Conservation (phyloP, 2,888 invertebrate genomes). For the Nomada flava region DNA sequence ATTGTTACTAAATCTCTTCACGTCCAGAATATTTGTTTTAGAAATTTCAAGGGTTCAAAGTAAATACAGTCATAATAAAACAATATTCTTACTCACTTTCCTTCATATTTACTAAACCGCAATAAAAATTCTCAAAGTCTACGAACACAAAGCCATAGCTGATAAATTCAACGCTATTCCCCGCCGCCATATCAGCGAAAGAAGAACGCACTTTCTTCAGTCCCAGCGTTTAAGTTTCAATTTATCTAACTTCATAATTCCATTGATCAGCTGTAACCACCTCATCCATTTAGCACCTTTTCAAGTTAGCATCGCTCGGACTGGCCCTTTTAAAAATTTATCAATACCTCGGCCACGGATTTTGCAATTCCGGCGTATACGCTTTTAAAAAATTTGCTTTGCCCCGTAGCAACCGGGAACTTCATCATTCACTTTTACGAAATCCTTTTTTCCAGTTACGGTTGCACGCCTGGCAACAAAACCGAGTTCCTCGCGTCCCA, state of each 20-base stretch:
- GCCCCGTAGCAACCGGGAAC: not conserved
- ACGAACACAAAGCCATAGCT: not conserved
- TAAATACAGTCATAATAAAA: too few species aligned
- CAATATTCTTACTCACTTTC: not conserved
- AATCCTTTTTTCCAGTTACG: slow-evolving; percentile 88
- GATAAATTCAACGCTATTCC: not conserved
- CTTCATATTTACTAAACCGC: not conserved
- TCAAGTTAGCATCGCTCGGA: not conserved
- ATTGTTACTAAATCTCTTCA: not conserved
- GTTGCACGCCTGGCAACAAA: slow-evolving; percentile 93
- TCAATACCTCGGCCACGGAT: not conserved
- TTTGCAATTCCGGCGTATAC: not conserved
- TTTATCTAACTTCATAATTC: not conserved
- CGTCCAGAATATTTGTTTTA: not conserved
- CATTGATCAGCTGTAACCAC: not conserved
- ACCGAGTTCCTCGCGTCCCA: slow-evolving; percentile 92
- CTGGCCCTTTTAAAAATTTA: slow-evolving; percentile 9
- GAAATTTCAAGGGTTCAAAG: not conserved
- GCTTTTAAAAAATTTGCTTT: slow-evolving; percentile 39
- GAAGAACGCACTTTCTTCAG: not conserved
- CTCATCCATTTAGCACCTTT: not conserved
- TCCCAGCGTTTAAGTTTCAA: not conserved
- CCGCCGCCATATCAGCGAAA: not conserved
- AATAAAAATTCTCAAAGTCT: not conserved
- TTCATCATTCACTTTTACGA: slow-evolving; percentile 7